Conservation (phyloP, 2,113 vertebrate genomes). For the Silurus meridionalis region DNA sequence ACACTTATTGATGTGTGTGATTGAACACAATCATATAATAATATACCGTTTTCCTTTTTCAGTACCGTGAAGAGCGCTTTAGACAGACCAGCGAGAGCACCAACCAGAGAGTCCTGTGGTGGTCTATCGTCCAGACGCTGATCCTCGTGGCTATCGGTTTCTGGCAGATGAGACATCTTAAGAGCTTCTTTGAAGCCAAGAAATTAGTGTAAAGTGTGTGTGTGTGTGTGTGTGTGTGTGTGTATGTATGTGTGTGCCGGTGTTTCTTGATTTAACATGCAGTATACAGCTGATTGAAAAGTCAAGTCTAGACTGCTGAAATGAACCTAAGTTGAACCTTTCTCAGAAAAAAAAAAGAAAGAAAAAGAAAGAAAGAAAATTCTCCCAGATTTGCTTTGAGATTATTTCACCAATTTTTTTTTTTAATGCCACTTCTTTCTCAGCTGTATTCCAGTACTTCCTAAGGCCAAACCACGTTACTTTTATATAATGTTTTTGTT, state of each 20-base stretch:
- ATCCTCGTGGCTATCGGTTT: conserved; percentile 89
- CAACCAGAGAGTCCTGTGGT: conserved; percentile 90
- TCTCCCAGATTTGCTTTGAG: conserved; percentile 27
- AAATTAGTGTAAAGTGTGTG: conserved; percentile 81
- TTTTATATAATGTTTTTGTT: neutral
- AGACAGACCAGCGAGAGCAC: conserved; percentile 91
- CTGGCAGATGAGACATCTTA: conserved; percentile 93
- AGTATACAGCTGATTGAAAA: conserved; percentile 53
- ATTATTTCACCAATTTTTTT: conserved; percentile 9
- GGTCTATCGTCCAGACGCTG: conserved; percentile 90
- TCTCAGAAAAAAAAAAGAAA: no score
- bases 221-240: conserved; percentile 5
- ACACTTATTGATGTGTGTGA: neutral
- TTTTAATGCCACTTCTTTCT: conserved; percentile 25
- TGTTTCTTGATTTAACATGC: conserved; percentile 55
- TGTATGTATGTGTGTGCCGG: conserved; percentile 8
- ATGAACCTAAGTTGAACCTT: conserved; percentile 26
- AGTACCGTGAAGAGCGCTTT: conserved; percentile 91
- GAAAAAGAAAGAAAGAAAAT: neutral
- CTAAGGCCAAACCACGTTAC: conserved; percentile 17
- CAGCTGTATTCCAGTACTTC: neutral
- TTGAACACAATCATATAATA: neutral
- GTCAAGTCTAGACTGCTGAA: conserved; percentile 50
- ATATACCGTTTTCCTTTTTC: conserved; percentile 28
- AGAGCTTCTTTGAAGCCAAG: conserved; percentile 94